Conservation (phyloP, 2,113 vertebrate species). For the Mobula hypostoma region DNA sequence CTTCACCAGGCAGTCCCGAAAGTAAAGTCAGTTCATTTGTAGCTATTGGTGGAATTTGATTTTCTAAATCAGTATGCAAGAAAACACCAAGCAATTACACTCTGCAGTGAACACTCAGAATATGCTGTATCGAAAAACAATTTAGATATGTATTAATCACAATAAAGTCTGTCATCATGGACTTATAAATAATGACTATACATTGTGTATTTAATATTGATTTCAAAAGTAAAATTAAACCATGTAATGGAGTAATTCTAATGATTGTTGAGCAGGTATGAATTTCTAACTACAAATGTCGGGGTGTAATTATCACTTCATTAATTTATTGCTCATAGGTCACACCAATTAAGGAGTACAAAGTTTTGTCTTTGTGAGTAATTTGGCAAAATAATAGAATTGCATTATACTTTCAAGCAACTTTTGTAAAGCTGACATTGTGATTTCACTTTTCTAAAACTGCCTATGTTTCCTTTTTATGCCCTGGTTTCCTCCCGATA, state of each 20-base stretch:
- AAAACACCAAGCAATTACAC: neutral
- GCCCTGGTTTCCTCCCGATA: no score
- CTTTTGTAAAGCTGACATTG: neutral
- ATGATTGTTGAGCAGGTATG: neutral
- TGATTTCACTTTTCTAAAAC: neutral
- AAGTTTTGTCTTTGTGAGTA: neutral
- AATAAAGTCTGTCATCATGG: constrained; percentile 20
- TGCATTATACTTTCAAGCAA: neutral
- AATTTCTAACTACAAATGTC: constrained; percentile 13
- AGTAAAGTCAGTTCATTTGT: neutral
- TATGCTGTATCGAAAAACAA: constrained; percentile 20
- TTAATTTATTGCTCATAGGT: constrained; percentile 10
- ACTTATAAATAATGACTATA: neutral
- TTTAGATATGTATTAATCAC: constrained; percentile 32
- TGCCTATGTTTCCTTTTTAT: no score
- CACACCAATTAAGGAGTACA: neutral
- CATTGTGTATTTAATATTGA: constrained; percentile 19
- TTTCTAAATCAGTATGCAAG: neutral
- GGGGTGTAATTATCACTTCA: constrained; percentile 10
- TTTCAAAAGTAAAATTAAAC: constrained; percentile 17
- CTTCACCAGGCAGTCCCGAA: no score
- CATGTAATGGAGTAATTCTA: neutral
- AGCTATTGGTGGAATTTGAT: neutral
- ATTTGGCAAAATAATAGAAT: neutral
- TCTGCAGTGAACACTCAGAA: neutral